Evolutionary conservation across 1,140 invertebrate species (phyloP).

Genomic region (Adoxophyes honmai): DNA sequence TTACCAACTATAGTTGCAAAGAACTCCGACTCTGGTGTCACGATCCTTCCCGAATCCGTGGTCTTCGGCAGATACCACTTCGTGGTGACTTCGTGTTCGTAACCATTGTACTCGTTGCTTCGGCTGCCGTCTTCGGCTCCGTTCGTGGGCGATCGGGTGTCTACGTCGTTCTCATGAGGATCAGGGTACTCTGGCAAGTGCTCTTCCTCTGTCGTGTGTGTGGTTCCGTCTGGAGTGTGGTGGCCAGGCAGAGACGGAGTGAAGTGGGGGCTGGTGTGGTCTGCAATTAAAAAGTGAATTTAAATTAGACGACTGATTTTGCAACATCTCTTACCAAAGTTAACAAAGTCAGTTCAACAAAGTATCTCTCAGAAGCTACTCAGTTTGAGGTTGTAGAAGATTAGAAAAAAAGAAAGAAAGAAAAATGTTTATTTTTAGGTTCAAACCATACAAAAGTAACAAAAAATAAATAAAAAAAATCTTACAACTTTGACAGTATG

Average conservation of each 20-base stretch:
- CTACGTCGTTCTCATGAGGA: constrained; percentile 45
- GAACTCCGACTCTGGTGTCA: constrained; percentile 53
- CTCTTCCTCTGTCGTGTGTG: constrained; percentile 57
- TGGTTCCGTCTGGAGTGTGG: constrained; percentile 41
- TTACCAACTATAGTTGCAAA: constrained; percentile 69
- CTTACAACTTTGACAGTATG: too few relatives aligned
- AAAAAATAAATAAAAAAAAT: too few relatives aligned
- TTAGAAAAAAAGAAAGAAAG: too few relatives aligned
- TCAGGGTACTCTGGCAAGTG: constrained; percentile 62
- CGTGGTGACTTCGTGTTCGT: constrained; percentile 57
- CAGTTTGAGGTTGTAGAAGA: too few relatives aligned
- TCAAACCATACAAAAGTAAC: too few relatives aligned
- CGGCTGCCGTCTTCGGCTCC: constrained; percentile 36
- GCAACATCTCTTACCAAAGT: too few relatives aligned
- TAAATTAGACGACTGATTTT: too few relatives aligned
- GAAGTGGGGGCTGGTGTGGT: constrained; percentile 52
- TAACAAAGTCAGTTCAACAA: too few relatives aligned
- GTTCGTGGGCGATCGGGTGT: constrained; percentile 50
- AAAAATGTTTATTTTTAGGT: too few relatives aligned
- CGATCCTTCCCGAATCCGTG: constrained; percentile 40
- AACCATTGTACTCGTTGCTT: constrained; percentile 50
- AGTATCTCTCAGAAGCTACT: too few relatives aligned
- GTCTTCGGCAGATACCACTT: constrained; percentile 61
- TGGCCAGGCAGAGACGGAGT: constrained; percentile 47
- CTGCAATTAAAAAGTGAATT: constrained; percentile 48